Evolutionary conservation across 2,113 vertebrate genomes (phyloP).

Genomic region (Emydura subglobosa): DNA sequence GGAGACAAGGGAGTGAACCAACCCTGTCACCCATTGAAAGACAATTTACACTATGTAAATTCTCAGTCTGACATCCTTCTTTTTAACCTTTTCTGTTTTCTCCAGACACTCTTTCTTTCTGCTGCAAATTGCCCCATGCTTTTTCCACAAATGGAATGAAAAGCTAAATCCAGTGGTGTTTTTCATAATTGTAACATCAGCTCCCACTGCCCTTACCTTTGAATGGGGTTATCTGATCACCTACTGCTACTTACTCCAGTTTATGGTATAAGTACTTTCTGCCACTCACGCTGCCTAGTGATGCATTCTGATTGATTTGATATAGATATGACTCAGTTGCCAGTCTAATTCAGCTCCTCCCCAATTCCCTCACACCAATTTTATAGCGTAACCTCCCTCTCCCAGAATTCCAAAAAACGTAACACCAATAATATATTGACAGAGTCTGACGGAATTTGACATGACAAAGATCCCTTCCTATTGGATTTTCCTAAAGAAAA

Average conservation of each 20-base stretch:
- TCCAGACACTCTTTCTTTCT: background rate
- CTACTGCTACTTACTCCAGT: too few species aligned
- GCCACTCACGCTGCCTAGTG: too few species aligned
- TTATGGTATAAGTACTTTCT: too few species aligned
- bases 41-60: too few species aligned
- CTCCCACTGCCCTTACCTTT: background rate
- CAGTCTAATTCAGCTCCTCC: background rate
- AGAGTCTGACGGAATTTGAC: background rate
- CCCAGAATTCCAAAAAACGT: background rate
- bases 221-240: too few species aligned
- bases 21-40: background rate
- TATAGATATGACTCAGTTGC: too few species aligned
- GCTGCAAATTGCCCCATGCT: background rate
- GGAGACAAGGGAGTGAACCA: background rate
- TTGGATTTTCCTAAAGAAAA: background rate
- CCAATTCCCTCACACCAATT: background rate
- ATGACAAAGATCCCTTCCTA: accelerated
- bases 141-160: background rate
- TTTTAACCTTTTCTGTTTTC: background rate
- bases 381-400: background rate
- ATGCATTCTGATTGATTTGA: too few species aligned
- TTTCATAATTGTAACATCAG: background rate
- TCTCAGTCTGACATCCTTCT: background rate
- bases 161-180: background rate
- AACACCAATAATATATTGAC: background rate